phyloP scores from a whole-genome alignment of 2,797 vertebrate species.

The Sylvia borin region DNA sequence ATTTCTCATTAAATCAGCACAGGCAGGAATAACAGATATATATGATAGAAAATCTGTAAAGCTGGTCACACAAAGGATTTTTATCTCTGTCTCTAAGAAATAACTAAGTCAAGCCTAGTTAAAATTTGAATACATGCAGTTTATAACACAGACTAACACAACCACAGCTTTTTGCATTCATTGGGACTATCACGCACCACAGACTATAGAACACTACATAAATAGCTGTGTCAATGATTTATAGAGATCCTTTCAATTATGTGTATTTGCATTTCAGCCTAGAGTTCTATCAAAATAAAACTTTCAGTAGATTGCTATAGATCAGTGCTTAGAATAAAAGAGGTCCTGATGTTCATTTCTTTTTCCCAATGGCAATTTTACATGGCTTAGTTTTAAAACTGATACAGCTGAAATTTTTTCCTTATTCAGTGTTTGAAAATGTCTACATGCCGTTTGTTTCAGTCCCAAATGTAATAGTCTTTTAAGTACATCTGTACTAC shows the following conservation, averaged over 20 bases:
- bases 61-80: background rate
- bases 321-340: constrained; percentile 12
- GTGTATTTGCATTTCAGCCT: constrained; percentile 10
- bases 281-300: constrained; percentile 27
- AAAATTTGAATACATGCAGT: background rate
- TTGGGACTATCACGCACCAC: background rate
- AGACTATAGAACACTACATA: background rate
- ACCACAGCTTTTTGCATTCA: background rate
- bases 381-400: constrained; percentile 15
- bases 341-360: background rate
- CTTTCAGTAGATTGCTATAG: background rate
- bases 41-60: background rate
- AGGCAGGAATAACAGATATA: background rate
- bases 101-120: background rate
- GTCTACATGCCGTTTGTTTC: constrained; percentile 14
- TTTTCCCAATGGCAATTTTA: background rate
- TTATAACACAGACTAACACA: background rate
- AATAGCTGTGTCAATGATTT: background rate
- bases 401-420: background rate
- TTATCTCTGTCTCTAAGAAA: background rate
- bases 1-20: background rate
- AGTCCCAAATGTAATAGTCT: constrained; percentile 28
- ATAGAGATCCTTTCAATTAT: constrained; percentile 5
- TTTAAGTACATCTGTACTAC: constrained; percentile 78
- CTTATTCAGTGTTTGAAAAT: constrained; percentile 29